Percentiles rank a stretch among this genome's conserved stretches.
Conservation (phyloP, 30 jellyfish, hydroid and myxozoan species). For the Chironex yamaguchii region DNA sequence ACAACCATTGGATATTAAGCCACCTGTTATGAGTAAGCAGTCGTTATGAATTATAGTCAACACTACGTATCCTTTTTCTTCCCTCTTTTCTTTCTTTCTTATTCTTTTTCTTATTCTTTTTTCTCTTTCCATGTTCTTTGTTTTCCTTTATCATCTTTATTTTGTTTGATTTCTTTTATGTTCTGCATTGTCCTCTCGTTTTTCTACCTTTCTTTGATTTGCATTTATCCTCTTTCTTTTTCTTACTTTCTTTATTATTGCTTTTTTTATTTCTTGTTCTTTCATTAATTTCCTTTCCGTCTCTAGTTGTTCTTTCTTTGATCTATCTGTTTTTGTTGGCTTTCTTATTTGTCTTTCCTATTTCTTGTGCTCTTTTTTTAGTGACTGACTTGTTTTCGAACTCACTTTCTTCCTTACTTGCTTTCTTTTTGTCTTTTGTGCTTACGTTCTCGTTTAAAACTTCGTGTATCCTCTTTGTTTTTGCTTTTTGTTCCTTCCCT, state of each 20-base stretch:
- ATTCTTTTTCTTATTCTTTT: not conserved
- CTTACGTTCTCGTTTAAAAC: no score
- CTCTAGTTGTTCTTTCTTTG: no score
- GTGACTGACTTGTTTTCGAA: no score
- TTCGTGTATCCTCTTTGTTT: no score
- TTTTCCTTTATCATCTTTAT: not conserved
- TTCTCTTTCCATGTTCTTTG: not conserved
- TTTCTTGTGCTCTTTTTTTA: no score
- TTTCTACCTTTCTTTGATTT: not conserved
- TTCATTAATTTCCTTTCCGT: no score
- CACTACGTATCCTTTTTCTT: not conserved
- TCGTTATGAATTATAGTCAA: not conserved
- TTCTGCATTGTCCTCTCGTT: not conserved
- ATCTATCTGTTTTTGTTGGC: no score
- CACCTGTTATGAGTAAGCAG: constrained; percentile 59
- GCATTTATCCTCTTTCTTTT: not conserved
- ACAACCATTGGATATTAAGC: constrained; percentile 57
- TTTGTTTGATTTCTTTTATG: not conserved
- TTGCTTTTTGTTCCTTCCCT: no score
- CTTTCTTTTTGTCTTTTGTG: no score
- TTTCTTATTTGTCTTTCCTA: no score
- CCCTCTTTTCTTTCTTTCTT: not conserved
- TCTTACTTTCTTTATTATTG: not conserved
- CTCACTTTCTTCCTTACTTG: no score
- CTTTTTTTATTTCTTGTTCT: not conserved